Base-by-base conservation (phyloP, 2,113 vertebrate species). In the Cephalopholis sonnerati region DNA sequence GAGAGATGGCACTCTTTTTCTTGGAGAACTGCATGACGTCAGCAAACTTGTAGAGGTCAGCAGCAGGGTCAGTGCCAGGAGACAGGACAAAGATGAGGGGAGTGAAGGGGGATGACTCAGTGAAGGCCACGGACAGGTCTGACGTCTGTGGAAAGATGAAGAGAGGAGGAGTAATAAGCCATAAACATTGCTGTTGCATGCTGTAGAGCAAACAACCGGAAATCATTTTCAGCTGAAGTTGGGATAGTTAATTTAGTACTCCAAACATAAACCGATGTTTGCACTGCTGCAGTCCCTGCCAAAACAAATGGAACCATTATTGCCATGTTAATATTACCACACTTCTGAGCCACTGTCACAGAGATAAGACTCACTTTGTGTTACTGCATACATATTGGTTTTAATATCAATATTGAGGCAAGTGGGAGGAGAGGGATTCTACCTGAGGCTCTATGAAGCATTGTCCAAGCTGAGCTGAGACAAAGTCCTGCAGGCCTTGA, bases 381-480 rank as follows among this genome's bases (percentile, higher is more conserved):
- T 44, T 3, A 18, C 7, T 39, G 9, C 8, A 72, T 22, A 67
- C 9, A 64, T 36, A 7, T 61, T 24, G 32, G 16, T 16, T 68
- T 69, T 63, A 46, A 67, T 27, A 66, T 54, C 7, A 11, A 58
- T 41, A 32, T 41, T 3, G 32, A 67, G 16, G 22, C 20, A 36
- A 6, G 20, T 46, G 3, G 22, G 1, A 69, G 32, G 3, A 16
- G 10, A 88, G 24, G 5, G n/a, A 36, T 17, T 51, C 18, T 54
- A 96, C 97, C 96, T 97, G 97, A 0, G 97, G 97, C 82, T 99
- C 97, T 17, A 98, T 96, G 93, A 98, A 99, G 41, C 74, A 93
- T 22, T 92, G 96, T 7, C 96, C 97, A 83, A 98, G 91, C 61
- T 97, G 91, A 78, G 85, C 79, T 1, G 95, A 90, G 82, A 98